Percentiles rank a stretch among this genome's conserved stretches.
These are phyloP conservation scores for Aphelocoma coerulescens DNA, from an alignment of 2,113 vertebrate species.

Conservation along the genomic window DNA sequence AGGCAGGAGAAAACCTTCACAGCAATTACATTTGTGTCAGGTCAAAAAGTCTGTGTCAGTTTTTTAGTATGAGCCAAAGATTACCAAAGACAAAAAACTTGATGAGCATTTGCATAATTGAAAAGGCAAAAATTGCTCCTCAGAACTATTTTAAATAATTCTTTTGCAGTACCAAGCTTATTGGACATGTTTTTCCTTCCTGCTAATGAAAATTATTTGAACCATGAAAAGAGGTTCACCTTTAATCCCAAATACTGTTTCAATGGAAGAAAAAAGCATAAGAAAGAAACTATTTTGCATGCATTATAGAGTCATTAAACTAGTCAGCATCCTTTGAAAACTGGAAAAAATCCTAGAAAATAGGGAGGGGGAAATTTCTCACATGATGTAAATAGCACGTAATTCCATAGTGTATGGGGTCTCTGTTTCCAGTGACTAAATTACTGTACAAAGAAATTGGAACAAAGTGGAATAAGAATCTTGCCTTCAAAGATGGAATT, in stretches of 20 bases:
- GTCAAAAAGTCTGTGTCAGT: conserved; percentile 21
- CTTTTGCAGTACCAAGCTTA: neutral
- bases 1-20: neutral
- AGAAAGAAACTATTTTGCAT: neutral
- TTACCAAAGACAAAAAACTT: conserved; percentile 55
- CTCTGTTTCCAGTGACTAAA: neutral
- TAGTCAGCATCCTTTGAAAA: neutral
- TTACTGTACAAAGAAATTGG: neutral
- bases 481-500: neutral
- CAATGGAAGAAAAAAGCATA: neutral
- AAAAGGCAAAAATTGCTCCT: conserved; percentile 56
- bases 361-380: neutral
- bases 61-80: conserved; percentile 43
- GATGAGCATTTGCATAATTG: conserved; percentile 53
- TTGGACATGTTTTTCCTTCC: conserved; percentile 14
- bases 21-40: conserved; percentile 3
- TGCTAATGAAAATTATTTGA: conserved; percentile 49
- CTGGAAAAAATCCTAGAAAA: neutral
- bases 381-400: neutral
- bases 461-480: neutral
- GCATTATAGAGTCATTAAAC: neutral
- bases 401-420: neutral
- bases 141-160: conserved; percentile 30
- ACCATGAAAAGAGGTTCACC: conserved; percentile 49
- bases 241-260: conserved; percentile 20